Base-by-base conservation (phyloP, 2,113 vertebrate genomes). In the Falcunculus frontatus region DNA sequence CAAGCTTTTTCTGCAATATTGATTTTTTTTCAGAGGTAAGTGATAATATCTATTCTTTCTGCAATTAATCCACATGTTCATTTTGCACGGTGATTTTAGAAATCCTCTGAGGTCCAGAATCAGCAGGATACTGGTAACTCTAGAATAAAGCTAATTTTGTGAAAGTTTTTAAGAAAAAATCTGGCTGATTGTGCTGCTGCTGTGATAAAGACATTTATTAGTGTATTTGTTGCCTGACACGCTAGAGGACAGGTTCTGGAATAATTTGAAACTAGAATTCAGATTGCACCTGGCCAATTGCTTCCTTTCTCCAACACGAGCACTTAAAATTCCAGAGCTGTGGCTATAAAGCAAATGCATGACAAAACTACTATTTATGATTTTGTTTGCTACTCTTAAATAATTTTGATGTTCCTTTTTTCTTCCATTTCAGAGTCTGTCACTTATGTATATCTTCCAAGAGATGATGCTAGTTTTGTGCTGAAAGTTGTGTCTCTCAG, bases 1-100 rank as follows among this genome's bases (percentile, higher is more conserved):
- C 85, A 77, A 74, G 85, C 59, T 62, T 86, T 93, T 93, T 79
- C 70, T 88, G 37, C 41, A 76, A 16, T 57, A 87, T 65, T 65
- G 84, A 73, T 87, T 92, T n/a, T 83, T 94, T 94, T 93, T 83
- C 90, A 88, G 85, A 85, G 37, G 32, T 81, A 91, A 84, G 74
- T 79, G 78, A 62, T 57, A 69, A 23, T 60, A 60, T 76, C 67
- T 85, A n/a, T 57, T 85, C 25, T 85, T 93, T 76, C 78, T 80
- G 55, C 62, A 92, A 39, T 83, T 67, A 90, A 80, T 79, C 67
- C 10, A 3, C 82, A 74, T 21, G 4, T 88, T 82, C 41, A 41
- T 39, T 83, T 85, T 85, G 44, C 41, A 7, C 15, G 26, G 32
- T 80, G 79, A 23, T 85, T 89, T 91, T 53, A 83, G 70, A 85